Evolutionary conservation across 2,888 invertebrate genomes (phyloP).

Genomic region (Mythimna impura): DNA sequence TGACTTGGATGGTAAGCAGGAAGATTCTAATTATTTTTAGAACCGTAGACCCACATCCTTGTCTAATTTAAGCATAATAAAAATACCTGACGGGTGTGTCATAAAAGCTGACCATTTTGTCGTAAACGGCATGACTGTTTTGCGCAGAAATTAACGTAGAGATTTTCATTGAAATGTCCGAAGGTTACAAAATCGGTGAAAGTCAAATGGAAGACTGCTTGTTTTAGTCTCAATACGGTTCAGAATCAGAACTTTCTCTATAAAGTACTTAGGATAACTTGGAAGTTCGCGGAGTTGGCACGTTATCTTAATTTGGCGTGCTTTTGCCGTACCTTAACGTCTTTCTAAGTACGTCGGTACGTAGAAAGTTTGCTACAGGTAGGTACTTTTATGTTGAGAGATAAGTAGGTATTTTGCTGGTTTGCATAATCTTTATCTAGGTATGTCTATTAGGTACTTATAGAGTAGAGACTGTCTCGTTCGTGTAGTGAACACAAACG

Average conservation of each 20-base stretch:
- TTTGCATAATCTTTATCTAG: constrained; percentile 14
- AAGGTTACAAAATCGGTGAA: constrained; percentile 49
- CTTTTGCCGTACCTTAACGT: neutral
- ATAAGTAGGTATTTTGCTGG: neutral
- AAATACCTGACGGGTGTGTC: constrained; percentile 49
- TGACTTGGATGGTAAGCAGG: constrained; percentile 16
- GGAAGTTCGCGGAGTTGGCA: constrained; percentile 12
- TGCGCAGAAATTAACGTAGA: neutral
- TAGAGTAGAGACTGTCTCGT: neutral
- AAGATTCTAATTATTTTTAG: constrained; percentile 29
- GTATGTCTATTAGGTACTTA: neutral
- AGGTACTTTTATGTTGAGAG: constrained; percentile 26
- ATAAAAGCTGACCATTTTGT: neutral
- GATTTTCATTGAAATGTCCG: constrained; percentile 2
- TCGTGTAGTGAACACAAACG: neutral
- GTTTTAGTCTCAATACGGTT: constrained; percentile 38
- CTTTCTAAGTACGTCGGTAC: neutral
- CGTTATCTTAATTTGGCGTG: constrained; percentile 45
- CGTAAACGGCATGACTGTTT: neutral
- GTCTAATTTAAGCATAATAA: constrained; percentile 23
- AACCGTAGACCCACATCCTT: constrained; percentile 26
- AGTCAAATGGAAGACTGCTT: constrained; percentile 45
- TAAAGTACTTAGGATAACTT: constrained; percentile 33
- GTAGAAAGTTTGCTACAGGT: constrained; percentile 3
- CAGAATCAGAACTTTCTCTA: constrained; percentile 54